A percentile compares a stretch with the other conserved stretches of the same genome.
Evolutionary conservation across 53 echinoderm and acorn worm species (phyloP).

Genomic region (Paelopatides confundens): DNA sequence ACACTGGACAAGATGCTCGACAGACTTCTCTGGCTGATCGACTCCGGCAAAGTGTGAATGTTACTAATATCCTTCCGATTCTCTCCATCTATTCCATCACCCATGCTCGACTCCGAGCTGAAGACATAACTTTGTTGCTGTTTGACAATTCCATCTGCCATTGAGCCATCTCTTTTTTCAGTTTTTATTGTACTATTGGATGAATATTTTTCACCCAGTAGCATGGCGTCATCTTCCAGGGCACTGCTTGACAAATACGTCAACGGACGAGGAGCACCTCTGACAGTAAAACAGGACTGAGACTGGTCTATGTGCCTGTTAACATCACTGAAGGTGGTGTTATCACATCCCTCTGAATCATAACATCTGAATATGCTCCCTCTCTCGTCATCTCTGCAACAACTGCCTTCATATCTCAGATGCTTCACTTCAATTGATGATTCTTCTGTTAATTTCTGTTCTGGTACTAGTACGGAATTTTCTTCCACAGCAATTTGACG

Average conservation of each 20-base stretch:
- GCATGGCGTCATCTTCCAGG: background rate
- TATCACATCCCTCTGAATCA: background rate
- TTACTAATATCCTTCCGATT: background rate
- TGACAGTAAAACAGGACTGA: background rate
- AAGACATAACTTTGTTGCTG: background rate
- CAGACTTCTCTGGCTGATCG: conserved; percentile 79
- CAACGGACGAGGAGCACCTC: background rate
- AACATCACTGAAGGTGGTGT: background rate
- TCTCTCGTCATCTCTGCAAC: too few relatives aligned
- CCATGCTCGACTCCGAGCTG: background rate
- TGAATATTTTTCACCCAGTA: background rate
- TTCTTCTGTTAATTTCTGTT: background rate
- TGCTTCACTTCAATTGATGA: background rate
- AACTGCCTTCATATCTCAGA: too few relatives aligned
- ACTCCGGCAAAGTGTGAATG: conserved; percentile 13
- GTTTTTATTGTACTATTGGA: background rate
- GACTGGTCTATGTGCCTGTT: background rate
- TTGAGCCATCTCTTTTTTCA: background rate
- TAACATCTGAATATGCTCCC: background rate
- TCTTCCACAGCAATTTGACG: background rate
- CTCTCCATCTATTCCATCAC: background rate
- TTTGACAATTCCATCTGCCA: background rate
- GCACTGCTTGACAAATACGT: background rate
- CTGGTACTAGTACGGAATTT: background rate
- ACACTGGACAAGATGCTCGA: conserved; percentile 89